phyloP scores from a whole-genome alignment of 2,797 vertebrate genomes.

The Tragelaphus oryx region DNA sequence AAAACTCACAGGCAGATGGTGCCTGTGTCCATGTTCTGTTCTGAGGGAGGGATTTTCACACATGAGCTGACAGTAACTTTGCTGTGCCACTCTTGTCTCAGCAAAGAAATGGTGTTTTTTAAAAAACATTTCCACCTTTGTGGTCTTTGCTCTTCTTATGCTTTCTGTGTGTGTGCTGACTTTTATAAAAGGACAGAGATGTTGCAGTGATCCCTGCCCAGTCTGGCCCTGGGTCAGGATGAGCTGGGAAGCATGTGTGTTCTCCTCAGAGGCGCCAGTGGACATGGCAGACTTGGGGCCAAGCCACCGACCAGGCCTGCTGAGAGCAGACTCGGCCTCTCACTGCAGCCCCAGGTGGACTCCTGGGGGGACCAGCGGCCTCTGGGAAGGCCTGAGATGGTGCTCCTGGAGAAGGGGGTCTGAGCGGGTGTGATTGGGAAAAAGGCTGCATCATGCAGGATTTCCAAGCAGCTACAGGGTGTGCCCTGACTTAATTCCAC shows the following conservation, averaged over 20 bases:
- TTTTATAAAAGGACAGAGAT: neutral
- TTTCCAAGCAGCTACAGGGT: no score
- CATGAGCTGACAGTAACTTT: accelerated
- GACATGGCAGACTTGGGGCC: no score
- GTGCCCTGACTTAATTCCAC: neutral
- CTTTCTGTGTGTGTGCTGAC: neutral
- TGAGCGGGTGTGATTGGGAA: neutral
- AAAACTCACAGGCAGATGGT: no score
- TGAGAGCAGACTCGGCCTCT: neutral
- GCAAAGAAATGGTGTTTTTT: neutral
- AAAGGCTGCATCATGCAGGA: neutral
- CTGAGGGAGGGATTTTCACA: neutral
- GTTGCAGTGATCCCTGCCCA: neutral
- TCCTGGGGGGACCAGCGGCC: neutral
- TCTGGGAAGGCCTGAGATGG: neutral
- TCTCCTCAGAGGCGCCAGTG: neutral
- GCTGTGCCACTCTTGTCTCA: neutral
- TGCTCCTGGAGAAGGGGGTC: neutral
- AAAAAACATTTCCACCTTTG: neutral
- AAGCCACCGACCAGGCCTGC: accelerated
- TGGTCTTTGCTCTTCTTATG: neutral
- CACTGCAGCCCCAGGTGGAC: accelerated
- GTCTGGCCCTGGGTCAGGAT: neutral
- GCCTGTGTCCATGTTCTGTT: neutral
- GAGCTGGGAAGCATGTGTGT: neutral